Evolutionary conservation across 2,888 invertebrate species (phyloP).

Genomic region (Epiblema foenella): DNA sequence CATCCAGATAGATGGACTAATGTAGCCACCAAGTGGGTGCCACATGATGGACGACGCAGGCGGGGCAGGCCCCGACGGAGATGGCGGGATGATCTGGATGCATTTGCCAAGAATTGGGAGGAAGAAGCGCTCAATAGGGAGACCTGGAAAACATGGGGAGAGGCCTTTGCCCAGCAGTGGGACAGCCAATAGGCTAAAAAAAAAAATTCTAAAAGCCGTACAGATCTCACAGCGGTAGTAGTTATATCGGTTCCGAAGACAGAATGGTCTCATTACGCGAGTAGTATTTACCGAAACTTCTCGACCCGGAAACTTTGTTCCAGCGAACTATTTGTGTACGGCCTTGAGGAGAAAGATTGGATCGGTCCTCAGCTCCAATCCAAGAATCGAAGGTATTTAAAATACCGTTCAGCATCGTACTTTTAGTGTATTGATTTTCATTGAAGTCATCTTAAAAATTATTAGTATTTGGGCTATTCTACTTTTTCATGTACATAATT

Average conservation of each 20-base stretch:
- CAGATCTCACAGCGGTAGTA: not conserved
- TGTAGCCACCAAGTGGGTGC: too few relatives aligned
- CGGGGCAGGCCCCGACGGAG: too few relatives aligned
- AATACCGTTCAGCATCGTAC: not conserved
- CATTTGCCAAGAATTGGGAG: too few relatives aligned
- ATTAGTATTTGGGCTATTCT: too few relatives aligned
- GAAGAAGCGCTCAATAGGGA: too few relatives aligned
- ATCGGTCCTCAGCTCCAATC: not conserved
- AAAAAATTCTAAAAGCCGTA: not conserved
- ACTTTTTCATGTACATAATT: too few relatives aligned
- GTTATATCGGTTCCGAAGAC: conserved; percentile 50
- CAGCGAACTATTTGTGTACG: conserved; percentile 59
- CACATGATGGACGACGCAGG: too few relatives aligned
- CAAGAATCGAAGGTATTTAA: not conserved
- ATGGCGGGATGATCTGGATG: too few relatives aligned
- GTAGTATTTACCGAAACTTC: conserved; percentile 75
- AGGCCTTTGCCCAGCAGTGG: too few relatives aligned
- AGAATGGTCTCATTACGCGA: conserved; percentile 67
- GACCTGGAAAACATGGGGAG: too few relatives aligned
- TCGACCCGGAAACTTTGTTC: conserved; percentile 74
- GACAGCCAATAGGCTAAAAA: too few relatives aligned
- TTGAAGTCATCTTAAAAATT: not conserved
- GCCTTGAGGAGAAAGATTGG: conserved; percentile 51
- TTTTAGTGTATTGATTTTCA: not conserved
- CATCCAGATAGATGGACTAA: too few relatives aligned